These are phyloP conservation scores for Tenthredo distinguenda DNA, from an alignment of 2,888 invertebrate genomes.

Conservation along the genomic window DNA sequence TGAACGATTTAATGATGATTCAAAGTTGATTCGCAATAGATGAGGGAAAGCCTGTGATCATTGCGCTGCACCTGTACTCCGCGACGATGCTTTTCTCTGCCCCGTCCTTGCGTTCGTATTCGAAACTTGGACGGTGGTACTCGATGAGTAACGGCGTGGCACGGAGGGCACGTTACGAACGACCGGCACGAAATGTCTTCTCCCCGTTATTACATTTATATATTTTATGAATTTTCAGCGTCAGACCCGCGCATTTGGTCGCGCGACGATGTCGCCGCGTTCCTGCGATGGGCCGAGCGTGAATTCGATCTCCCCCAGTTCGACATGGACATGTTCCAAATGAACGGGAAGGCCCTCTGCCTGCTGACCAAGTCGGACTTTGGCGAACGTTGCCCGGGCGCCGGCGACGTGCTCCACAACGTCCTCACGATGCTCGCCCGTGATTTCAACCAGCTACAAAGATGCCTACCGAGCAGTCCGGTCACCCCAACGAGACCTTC, in stretches of 20 bases:
- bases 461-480: slow-evolving; percentile 89
- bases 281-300: slow-evolving; percentile 94
- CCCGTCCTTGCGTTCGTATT: background rate
- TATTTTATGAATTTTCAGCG: slow-evolving; percentile 77
- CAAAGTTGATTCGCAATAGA: background rate
- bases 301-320: slow-evolving; percentile 95
- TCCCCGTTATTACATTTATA: background rate
- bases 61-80: background rate
- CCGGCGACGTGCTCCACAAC: slow-evolving; percentile 96
- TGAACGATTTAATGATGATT: background rate
- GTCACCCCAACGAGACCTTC: slow-evolving; percentile 89
- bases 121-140: no score
- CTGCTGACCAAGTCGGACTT: slow-evolving; percentile 94
- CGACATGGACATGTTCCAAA: slow-evolving; percentile 96
- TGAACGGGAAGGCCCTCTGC: slow-evolving; percentile 98
- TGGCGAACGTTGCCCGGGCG: slow-evolving; percentile 94
- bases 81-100: background rate
- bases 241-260: slow-evolving; percentile 95
- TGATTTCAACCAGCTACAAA: slow-evolving; percentile 88
- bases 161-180: background rate
- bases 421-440: slow-evolving; percentile 93
- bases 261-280: slow-evolving; percentile 92
- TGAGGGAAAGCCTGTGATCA: no score
- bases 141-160: background rate
- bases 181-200: background rate